A percentile compares a stretch with the other conserved stretches of the same genome.
These are phyloP conservation scores for Hippocampus comes DNA, from an alignment of 2,113 vertebrate species.

Conservation along the genomic window DNA sequence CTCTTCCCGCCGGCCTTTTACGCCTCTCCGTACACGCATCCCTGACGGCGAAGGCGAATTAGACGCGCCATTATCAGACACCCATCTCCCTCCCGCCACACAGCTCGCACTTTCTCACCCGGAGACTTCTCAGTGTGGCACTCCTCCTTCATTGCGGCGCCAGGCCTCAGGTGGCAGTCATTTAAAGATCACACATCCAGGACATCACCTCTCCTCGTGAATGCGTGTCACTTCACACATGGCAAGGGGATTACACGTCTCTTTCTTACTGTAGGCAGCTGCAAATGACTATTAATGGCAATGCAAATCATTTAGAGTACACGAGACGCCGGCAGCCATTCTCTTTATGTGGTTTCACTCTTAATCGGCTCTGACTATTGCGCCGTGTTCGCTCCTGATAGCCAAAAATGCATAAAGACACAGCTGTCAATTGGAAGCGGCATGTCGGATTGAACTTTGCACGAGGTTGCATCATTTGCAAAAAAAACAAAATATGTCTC, in stretches of 20 bases:
- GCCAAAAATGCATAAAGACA: conserved; percentile 35
- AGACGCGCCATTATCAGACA: conserved; percentile 61
- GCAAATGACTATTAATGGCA: conserved; percentile 73
- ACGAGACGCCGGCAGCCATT: conserved; percentile 49
- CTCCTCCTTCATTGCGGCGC: conserved; percentile 46
- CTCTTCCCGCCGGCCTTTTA: conserved; percentile 56
- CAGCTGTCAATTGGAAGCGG: conserved; percentile 49
- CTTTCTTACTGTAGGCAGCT: conserved; percentile 55
- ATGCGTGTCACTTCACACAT: conserved; percentile 74
- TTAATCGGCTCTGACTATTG: conserved; percentile 64
- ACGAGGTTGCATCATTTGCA: conserved; percentile 47
- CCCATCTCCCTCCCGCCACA: conserved; percentile 14
- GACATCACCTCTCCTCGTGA: conserved; percentile 58
- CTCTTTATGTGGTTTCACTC: conserved; percentile 47
- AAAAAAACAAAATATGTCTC: conserved; percentile 14
- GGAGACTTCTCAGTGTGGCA: conserved; percentile 45
- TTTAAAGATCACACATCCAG: conserved; percentile 78
- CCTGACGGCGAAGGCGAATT: conserved; percentile 54
- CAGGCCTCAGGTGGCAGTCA: conserved; percentile 76
- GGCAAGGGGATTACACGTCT: conserved; percentile 68
- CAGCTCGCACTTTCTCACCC: conserved; percentile 34
- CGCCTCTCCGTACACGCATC: conserved; percentile 39
- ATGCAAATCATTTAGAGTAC: conserved; percentile 67
- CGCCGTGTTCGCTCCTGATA: conserved; percentile 42
- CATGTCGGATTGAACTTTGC: conserved; percentile 56